Base-by-base conservation (phyloP, 2,888 invertebrate species). In the Alloscopus bannaensis region DNA sequence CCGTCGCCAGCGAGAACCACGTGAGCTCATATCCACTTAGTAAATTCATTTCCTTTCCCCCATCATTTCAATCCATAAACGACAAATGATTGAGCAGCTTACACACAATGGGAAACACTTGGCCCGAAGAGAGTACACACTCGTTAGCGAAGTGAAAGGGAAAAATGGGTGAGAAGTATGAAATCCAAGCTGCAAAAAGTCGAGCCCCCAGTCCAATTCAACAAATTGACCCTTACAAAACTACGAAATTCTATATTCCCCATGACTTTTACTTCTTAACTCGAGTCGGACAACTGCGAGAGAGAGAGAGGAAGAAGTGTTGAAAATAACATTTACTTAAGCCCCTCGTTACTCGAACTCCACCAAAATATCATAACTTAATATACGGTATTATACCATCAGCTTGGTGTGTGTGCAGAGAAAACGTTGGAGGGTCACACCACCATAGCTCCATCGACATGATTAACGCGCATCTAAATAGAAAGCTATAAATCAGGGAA, bases 381-480 rank as follows among this genome's bases (percentile, higher is more conserved):
- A 42, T 64, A 8, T 42, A 24, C 22, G 50, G 13, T 45, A 45
- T 45, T 16, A 45, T 45, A 45, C 4, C 20, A 18, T 8, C 55
- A n/a, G 20, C 20, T 36, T 13, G 36, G 8, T 16, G 60, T 60
- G 60, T 20, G 29, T 55, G 13, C 8, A 42, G 18, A 59, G 59
- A 8, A 60, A n/a, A n/a, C n/a, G n/a, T n/a, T n/a, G n/a, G n/a
- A 36, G 42, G 60, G 13, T 40, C 24, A 64, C 62, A 64, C n/a
- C 42, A 18, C 0, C 22, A 28, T 18, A 22, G 59, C 29, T 57
- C 40, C 73, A 73, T 72, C 47, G 80, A 78, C 76, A 82, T 80
- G 82, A 82, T 80, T 82, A 82, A 82, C 80, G 77, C 77, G 72
- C 65, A 78, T 66, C 73, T 80, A 82, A 80, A 82, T 78, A 81